A percentile compares a stretch with the other conserved stretches of the same genome.
Evolutionary conservation across 2,888 invertebrate species (phyloP).

Genomic region (Chymomyza procnemis): DNA sequence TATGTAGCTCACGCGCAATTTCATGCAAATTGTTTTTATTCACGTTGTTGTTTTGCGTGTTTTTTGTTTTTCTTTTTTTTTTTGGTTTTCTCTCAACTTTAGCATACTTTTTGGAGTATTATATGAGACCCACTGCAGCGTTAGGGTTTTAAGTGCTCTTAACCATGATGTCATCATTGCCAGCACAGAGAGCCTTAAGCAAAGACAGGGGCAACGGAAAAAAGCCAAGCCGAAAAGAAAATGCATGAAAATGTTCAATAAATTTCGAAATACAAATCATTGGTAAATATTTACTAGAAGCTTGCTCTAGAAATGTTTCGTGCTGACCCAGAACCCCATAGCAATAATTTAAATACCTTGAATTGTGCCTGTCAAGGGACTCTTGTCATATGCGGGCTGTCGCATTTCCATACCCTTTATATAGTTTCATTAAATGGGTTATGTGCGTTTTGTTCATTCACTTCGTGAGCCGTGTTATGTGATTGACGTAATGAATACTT

Average conservation of each 20-base stretch:
- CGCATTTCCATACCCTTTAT: slow-evolving; percentile 13
- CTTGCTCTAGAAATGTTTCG: background rate
- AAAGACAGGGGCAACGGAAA: background rate
- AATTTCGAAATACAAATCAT: background rate
- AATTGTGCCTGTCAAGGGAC: slow-evolving; percentile 42
- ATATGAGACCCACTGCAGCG: background rate
- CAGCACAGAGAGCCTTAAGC: background rate
- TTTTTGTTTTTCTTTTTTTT: too few relatives aligned
- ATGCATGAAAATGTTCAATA: too few relatives aligned
- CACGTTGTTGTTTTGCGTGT: slow-evolving; percentile 22
- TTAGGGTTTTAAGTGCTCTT: background rate
- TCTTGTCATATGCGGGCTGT: slow-evolving; percentile 36
- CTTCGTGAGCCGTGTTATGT: too few relatives aligned
- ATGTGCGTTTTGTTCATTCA: too few relatives aligned
- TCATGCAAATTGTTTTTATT: slow-evolving; percentile 60
- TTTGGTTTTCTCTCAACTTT: background rate
- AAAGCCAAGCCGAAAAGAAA: background rate
- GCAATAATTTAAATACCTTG: slow-evolving; percentile 62
- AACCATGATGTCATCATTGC: slow-evolving; percentile 30
- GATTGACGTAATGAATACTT: too few relatives aligned
- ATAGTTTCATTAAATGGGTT: slow-evolving; percentile 41
- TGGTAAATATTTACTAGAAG: background rate
- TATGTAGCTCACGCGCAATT: slow-evolving; percentile 48
- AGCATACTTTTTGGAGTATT: slow-evolving; percentile 22
- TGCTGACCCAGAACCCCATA: slow-evolving; percentile 10